Percentiles rank a stretch among this genome's conserved stretches.
Evolutionary conservation across 2,888 invertebrate genomes (phyloP).

Genomic region (Adineta ricciae): DNA sequence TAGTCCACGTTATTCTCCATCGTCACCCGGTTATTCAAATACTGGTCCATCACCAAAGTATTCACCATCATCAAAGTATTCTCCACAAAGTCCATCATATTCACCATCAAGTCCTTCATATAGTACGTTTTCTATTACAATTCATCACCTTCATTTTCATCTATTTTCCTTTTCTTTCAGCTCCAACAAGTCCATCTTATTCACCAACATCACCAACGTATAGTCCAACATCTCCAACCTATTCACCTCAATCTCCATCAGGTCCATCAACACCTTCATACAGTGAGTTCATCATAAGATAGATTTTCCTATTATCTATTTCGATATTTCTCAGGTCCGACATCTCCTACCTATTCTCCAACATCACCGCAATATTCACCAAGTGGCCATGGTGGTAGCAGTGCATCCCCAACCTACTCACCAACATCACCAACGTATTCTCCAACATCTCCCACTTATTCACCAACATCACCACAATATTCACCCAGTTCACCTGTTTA

Average conservation of each 20-base stretch:
- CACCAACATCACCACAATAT: constrained; percentile 49
- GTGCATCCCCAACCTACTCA: constrained; percentile 50
- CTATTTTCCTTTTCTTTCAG: not conserved
- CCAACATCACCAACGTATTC: constrained; percentile 51
- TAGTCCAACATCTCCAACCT: constrained; percentile 44
- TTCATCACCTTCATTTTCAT: no score
- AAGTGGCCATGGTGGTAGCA: not conserved
- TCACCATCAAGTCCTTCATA: constrained; percentile 60
- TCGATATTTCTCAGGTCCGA: not conserved
- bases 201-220: constrained; percentile 39
- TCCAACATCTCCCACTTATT: constrained; percentile 42
- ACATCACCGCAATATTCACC: constrained; percentile 42
- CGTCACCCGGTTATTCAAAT: constrained; percentile 42
- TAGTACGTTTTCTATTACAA: constrained; percentile 42
- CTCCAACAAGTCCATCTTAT: constrained; percentile 1
- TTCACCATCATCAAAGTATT: constrained; percentile 41
- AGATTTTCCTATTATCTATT: no score
- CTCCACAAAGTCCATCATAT: constrained; percentile 49
- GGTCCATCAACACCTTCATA: constrained; percentile 40
- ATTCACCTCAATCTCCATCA: constrained; percentile 37
- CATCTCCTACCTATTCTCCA: not conserved
- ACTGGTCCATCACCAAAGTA: not conserved
- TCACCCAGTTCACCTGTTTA: constrained; percentile 60
- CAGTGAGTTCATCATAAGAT: not conserved
- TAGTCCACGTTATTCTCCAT: constrained; percentile 56